A percentile compares a stretch with the other conserved stretches of the same genome.
Conservation (phyloP, 1,140 invertebrate genomes). For the Drosophila sturtevanti region DNA sequence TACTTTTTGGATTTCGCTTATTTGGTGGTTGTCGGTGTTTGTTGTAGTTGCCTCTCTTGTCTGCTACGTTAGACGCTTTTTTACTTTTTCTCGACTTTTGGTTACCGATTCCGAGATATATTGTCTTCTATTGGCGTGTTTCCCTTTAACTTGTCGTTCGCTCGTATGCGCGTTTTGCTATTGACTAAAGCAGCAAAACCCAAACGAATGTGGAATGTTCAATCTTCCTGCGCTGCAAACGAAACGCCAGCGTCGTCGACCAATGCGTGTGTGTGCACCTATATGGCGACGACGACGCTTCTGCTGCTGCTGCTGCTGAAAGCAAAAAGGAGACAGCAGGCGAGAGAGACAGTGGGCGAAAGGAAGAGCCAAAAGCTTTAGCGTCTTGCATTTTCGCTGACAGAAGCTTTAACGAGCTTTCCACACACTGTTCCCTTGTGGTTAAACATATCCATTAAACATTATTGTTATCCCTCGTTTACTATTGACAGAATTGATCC, state of each 20-base stretch:
- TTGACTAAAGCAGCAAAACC: constrained; percentile 66
- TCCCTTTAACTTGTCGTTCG: constrained; percentile 4
- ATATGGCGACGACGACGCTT: constrained; percentile 8
- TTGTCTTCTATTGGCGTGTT: background rate
- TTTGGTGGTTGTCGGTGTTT: background rate
- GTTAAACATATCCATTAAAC: background rate
- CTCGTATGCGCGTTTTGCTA: constrained; percentile 58
- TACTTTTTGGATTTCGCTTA: background rate
- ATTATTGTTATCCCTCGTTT: background rate
- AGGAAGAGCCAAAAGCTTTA: constrained; percentile 17
- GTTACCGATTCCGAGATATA: background rate
- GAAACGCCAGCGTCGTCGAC: constrained; percentile 19
- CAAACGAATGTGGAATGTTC: constrained; percentile 62
- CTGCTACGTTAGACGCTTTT: background rate
- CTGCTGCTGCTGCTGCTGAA: constrained; percentile 30
- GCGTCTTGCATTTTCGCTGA: constrained; percentile 46
- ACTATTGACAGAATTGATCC: background rate
- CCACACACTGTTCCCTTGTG: background rate
- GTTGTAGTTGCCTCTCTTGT: background rate
- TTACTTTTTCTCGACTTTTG: background rate
- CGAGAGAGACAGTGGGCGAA: background rate
- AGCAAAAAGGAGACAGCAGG: constrained; percentile 28
- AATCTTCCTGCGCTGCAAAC: constrained; percentile 37
- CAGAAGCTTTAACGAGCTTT: constrained; percentile 24
- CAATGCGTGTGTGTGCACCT: constrained; percentile 18